Base-by-base conservation (phyloP, 2,113 vertebrate species). In the Carassius auratus region DNA sequence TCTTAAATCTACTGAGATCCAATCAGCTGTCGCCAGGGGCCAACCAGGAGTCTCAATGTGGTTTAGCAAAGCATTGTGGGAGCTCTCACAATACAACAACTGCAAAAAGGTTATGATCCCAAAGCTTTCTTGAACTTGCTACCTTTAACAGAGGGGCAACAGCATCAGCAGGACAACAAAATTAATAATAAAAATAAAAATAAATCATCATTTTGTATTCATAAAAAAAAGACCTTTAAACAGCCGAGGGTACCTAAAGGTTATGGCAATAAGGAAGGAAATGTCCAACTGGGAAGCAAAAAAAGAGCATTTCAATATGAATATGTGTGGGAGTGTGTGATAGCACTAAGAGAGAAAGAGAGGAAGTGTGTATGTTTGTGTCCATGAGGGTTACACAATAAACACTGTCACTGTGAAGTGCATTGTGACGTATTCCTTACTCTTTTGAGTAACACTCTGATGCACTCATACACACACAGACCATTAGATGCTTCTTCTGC, bases 181-280 rank as follows among this genome's bases (percentile, higher is more conserved):
- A 81, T 26, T 26, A 52, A 81, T 69, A 68, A 62, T 42, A 78
- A 59, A 38, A 36, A 15, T 38, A 59, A 10, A 38, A 78, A 38
- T 59, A 78, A 79, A 64, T 7, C 36, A 26, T 81, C 30, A 71
- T 23, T 55, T 80, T n/a, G 45, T 33, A 86, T 81, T 81, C 66
- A 74, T 59, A 73, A 85, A 85, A 38, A 38, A 78, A 85, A 79
- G 84, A 85, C 84, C 84, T 85, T 85, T 85, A 74, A 69, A 48
- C 26, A 50, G 68, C 78, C 81, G 57, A 62, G 69, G 55, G 66
- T 36, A 52, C 26, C 57, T 64, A 87, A 83, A 84, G 81, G 82
- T 86, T 76, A 82, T 6, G n/a, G 69, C 57, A 85, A 76, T 77
- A 76, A 68, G 74, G 48, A 78, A 52, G 81, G 66, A 57, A 73